Evolutionary conservation across 2,888 invertebrate genomes (phyloP).

Genomic region (Drosophila aldrichi): DNA sequence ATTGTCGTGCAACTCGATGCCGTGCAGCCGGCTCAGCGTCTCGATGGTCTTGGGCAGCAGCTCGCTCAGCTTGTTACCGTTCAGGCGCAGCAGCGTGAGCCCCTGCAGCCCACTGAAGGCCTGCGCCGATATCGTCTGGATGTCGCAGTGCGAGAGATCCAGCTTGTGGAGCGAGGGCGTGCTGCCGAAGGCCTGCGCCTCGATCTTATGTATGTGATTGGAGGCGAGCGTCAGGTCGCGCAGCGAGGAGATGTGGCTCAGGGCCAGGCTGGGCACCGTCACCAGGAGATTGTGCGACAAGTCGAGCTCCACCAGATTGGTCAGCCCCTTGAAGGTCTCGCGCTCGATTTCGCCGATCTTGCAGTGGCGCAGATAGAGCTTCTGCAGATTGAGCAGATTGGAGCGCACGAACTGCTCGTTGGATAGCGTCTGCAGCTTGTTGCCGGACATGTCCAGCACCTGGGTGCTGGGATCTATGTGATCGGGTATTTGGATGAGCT

Average conservation of each 20-base stretch:
- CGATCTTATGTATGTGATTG: conserved; percentile 93
- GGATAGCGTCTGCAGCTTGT: conserved; percentile 93
- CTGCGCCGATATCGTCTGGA: conserved; percentile 91
- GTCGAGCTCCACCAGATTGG: conserved; percentile 95
- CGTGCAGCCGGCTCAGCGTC: conserved; percentile 90
- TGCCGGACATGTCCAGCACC: conserved; percentile 95
- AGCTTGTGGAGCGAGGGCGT: conserved; percentile 92
- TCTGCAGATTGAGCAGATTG: conserved; percentile 93
- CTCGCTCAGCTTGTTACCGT: conserved; percentile 92
- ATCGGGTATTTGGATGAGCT: conserved; percentile 93
- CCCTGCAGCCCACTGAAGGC: conserved; percentile 92
- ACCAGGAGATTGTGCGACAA: conserved; percentile 93
- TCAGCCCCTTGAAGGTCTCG: conserved; percentile 93
- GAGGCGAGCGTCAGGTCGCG: conserved; percentile 92
- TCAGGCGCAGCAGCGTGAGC: conserved; percentile 92
- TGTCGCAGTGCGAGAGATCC: conserved; percentile 93
- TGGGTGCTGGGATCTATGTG: conserved; percentile 95
- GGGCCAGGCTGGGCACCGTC: conserved; percentile 91
- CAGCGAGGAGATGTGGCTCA: conserved; percentile 92
- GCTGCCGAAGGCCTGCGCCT: conserved; percentile 90
- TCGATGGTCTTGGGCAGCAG: conserved; percentile 91
- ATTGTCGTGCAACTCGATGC: conserved; percentile 93
- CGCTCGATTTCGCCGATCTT: conserved; percentile 94
- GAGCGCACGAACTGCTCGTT: conserved; percentile 93
- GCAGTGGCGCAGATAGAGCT: conserved; percentile 93